A percentile compares a stretch with the other conserved stretches of the same genome.
Evolutionary conservation across 2,113 vertebrate species (phyloP).

Genomic region (Chauna torquata): DNA sequence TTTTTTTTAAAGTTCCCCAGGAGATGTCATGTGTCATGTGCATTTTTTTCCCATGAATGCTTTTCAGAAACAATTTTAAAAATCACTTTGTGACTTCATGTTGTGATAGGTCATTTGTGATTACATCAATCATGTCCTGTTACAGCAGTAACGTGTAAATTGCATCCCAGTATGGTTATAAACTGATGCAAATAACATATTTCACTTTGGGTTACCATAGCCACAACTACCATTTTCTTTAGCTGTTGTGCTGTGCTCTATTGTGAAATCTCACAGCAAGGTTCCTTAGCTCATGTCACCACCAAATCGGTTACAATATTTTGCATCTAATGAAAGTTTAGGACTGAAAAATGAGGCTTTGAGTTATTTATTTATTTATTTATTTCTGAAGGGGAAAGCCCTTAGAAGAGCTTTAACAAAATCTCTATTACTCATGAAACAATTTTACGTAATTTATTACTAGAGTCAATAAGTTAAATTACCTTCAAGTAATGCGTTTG

Average conservation of each 20-base stretch:
- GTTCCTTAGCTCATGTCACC: constrained; percentile 8
- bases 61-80: constrained; percentile 46
- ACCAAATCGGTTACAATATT: not conserved
- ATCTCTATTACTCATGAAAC: constrained; percentile 23
- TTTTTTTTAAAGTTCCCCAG: not conserved
- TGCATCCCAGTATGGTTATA: constrained; percentile 59
- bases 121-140: constrained; percentile 52
- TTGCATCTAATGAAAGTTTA: constrained; percentile 25
- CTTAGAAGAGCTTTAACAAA: constrained; percentile 37
- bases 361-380: not conserved
- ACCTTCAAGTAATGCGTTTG: not conserved
- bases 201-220: constrained; percentile 63
- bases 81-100: constrained; percentile 42
- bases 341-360: not conserved
- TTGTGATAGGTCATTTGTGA: constrained; percentile 61
- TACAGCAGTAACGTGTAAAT: constrained; percentile 53
- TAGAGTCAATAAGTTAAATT: constrained; percentile 5
- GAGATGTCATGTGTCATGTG: constrained; percentile 34
- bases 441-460: constrained; percentile 22
- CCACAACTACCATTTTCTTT: constrained; percentile 30
- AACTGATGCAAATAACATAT: constrained; percentile 60
- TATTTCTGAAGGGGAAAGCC: not conserved
- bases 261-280: constrained; percentile 37
- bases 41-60: constrained; percentile 21
- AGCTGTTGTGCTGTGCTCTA: constrained; percentile 20